Conservation (phyloP, 2,113 vertebrate genomes). For the Nothoprocta perdicaria region DNA sequence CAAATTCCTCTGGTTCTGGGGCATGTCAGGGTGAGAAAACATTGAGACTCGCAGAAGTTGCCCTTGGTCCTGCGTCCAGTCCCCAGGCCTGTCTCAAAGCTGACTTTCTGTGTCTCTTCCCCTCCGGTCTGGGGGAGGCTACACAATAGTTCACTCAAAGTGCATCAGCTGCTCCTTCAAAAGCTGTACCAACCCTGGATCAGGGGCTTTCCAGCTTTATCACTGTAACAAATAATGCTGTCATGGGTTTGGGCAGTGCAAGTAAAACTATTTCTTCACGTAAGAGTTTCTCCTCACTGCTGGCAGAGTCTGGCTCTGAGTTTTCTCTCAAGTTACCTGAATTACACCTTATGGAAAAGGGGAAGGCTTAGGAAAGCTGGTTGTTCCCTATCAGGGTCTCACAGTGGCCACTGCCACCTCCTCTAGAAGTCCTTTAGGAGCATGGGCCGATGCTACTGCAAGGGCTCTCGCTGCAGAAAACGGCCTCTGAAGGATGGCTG, state of each 20-base stretch:
- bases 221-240: not conserved
- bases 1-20: not conserved
- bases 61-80: not conserved
- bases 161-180: not conserved
- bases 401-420: not conserved
- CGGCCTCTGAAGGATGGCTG: not conserved
- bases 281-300: not conserved
- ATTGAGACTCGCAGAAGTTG: no score
- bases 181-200: not conserved
- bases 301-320: not conserved
- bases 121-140: not conserved
- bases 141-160: not conserved
- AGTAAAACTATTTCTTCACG: not conserved
- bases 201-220: not conserved
- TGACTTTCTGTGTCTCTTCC: not conserved
- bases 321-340: not conserved
- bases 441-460: not conserved
- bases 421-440: not conserved
- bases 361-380: not conserved
- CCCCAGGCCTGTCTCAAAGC: not conserved
- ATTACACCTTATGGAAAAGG: not conserved
- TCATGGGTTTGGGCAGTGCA: not conserved
- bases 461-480: not conserved
- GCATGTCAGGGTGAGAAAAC: not conserved
- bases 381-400: not conserved